phyloP scores from a whole-genome alignment of 2,797 vertebrate genomes.

The Poliocrania exsul region DNA sequence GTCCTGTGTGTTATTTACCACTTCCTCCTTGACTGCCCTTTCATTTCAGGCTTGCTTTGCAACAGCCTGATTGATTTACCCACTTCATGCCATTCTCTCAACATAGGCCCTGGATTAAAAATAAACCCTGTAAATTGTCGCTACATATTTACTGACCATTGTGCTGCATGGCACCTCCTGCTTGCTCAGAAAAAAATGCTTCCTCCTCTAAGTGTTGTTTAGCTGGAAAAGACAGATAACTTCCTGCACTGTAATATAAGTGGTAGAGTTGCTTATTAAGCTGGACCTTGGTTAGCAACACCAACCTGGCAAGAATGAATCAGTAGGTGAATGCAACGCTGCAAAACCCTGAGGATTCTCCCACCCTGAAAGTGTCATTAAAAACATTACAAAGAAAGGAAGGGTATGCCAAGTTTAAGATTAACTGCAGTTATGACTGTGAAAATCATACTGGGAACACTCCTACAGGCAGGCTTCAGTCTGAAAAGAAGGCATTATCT shows the following conservation, averaged over 20 bases:
- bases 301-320: background rate
- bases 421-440: constrained; percentile 63
- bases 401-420: constrained; percentile 56
- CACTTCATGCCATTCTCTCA: constrained; percentile 36
- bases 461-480: constrained; percentile 40
- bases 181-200: constrained; percentile 1
- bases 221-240: constrained; percentile 53
- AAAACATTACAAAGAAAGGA: constrained; percentile 14
- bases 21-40: constrained; percentile 50
- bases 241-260: constrained; percentile 48
- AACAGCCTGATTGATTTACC: constrained; percentile 41
- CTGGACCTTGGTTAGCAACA: background rate
- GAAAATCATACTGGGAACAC: constrained; percentile 57
- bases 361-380: constrained; percentile 28
- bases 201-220: constrained; percentile 27
- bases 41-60: constrained; percentile 41
- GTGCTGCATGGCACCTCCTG: constrained; percentile 22
- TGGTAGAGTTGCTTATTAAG: background rate
- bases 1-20: constrained; percentile 16
- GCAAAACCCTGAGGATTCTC: constrained; percentile 21
- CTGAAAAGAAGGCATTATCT: constrained; percentile 66
- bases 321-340: background rate
- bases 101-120: constrained; percentile 46
- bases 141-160: constrained; percentile 58
- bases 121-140: constrained; percentile 23